Conservation (phyloP, 2,113 vertebrate species). For the Elanoides forficatus region DNA sequence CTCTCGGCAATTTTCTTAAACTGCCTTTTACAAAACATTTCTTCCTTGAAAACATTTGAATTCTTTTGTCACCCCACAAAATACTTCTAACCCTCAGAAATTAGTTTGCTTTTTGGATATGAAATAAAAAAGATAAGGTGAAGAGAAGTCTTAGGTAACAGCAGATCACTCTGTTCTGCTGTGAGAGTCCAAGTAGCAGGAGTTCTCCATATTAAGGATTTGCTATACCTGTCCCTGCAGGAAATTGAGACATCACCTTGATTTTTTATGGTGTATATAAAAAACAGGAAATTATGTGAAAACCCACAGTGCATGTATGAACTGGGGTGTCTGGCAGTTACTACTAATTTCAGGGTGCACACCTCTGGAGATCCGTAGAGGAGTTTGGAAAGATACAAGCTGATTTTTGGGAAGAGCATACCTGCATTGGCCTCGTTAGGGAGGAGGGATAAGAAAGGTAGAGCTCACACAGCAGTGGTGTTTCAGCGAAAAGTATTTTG, state of each 20-base stretch:
- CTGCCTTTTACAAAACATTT: not conserved
- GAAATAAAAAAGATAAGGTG: not conserved
- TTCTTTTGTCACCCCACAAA: not conserved
- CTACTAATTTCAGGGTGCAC: not conserved
- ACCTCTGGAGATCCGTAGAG: not conserved
- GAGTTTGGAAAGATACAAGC: not conserved
- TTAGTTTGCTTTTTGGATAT: not conserved
- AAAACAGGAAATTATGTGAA: not conserved
- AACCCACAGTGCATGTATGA: not conserved
- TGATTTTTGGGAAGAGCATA: not conserved
- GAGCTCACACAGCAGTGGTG: not conserved
- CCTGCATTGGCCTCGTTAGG: not conserved
- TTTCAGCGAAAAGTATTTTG: not conserved
- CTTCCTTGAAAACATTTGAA: not conserved
- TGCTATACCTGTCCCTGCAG: not conserved
- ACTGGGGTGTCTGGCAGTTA: not conserved
- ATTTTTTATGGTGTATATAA: not conserved
- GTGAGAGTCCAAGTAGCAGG: not conserved
- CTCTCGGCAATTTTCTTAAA: not conserved
- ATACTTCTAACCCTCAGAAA: not conserved
- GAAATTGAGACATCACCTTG: not conserved
- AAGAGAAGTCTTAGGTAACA: not conserved
- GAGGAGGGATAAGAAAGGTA: not conserved
- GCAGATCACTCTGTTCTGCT: not conserved
- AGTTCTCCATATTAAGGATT: not conserved